A percentile compares a stretch with the other conserved stretches of the same genome.
Conservation (phyloP, 1,140 invertebrate genomes). For the Neotoxoptera formosana region DNA sequence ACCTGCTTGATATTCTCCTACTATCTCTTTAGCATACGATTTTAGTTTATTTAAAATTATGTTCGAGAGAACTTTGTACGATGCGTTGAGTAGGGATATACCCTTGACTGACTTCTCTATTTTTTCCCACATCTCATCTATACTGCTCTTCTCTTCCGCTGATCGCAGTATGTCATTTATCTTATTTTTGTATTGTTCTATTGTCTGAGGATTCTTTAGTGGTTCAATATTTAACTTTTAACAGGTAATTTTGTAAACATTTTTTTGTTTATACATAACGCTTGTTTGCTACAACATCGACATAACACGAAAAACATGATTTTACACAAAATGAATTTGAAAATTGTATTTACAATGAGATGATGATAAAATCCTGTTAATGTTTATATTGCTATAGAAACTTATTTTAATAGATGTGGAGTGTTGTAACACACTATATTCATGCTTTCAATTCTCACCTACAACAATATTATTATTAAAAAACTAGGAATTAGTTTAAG, state of each 20-base stretch:
- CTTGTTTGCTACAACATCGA: slow-evolving; percentile 23
- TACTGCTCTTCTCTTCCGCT: not conserved
- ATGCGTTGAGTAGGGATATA: too few species aligned
- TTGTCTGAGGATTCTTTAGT: not conserved
- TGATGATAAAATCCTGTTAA: slow-evolving; percentile 42
- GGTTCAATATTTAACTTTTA: not conserved
- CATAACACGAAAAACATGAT: slow-evolving; percentile 39
- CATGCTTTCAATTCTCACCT: slow-evolving; percentile 22
- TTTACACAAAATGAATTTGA: slow-evolving; percentile 43
- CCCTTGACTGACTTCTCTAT: too few species aligned
- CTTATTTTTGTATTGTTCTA: not conserved
- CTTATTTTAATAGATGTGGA: not conserved
- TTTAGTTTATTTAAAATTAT: too few species aligned
- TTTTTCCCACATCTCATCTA: slow-evolving; percentile 5
- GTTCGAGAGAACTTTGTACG: too few species aligned
- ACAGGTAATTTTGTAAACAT: not conserved
- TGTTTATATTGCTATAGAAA: slow-evolving; percentile 31
- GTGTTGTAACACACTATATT: slow-evolving; percentile 44
- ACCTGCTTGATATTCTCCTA: too few species aligned
- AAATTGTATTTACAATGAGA: not conserved
- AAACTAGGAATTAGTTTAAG: slow-evolving; percentile 22
- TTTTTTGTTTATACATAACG: too few species aligned
- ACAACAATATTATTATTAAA: slow-evolving; percentile 13
- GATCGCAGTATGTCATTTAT: not conserved
- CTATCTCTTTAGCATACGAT: too few species aligned